These are phyloP conservation scores for Phoeniculus purpureus DNA, from an alignment of 2,797 vertebrate species.

Conservation along the genomic window DNA sequence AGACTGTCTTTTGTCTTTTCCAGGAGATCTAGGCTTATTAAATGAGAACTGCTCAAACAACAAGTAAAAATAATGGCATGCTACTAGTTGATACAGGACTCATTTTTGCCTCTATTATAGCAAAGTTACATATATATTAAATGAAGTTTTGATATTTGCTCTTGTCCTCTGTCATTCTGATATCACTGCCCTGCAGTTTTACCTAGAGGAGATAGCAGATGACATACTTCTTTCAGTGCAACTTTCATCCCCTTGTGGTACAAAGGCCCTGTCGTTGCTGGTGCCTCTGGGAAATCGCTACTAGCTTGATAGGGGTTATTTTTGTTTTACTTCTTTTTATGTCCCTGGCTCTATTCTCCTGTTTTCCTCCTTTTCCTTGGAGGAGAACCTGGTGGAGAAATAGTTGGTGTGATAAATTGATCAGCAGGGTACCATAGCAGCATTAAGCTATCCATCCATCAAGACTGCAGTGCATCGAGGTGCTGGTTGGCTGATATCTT, in stretches of 20 bases:
- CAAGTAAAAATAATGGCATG: background rate
- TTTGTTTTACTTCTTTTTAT: constrained; percentile 58
- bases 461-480: background rate
- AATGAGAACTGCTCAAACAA: background rate
- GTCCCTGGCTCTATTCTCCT: background rate
- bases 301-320: constrained; percentile 26
- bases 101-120: background rate
- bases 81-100: background rate
- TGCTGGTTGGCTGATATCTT: constrained; percentile 31
- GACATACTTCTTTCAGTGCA: background rate
- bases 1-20: background rate
- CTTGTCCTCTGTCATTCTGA: background rate
- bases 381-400: constrained; percentile 34
- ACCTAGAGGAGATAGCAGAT: background rate
- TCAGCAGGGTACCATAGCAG: constrained; percentile 44
- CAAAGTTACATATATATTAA: background rate
- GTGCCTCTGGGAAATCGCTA: constrained; percentile 31
- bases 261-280: background rate
- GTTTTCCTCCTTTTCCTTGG: constrained; percentile 26
- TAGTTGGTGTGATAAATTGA: constrained; percentile 39
- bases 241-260: background rate
- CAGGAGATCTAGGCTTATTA: background rate
- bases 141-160: background rate
- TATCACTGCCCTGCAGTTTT: background rate
- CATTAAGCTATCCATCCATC: constrained; percentile 53